These are phyloP conservation scores for Heterochromis multidens DNA, from an alignment of 2,113 vertebrate species.

Conservation along the genomic window DNA sequence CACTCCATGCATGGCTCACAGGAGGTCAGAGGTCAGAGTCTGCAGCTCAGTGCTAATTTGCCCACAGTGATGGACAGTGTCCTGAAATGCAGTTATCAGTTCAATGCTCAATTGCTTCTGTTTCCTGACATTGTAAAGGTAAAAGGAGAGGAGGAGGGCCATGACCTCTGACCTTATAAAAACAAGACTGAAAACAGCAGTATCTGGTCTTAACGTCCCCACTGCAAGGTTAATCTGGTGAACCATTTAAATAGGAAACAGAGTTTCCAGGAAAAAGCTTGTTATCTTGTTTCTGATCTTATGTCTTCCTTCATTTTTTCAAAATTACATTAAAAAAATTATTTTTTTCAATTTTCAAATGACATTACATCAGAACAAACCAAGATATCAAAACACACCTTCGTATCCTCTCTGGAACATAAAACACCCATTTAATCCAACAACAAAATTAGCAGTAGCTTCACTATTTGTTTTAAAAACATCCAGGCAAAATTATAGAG, in stretches of 20 bases:
- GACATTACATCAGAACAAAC: not conserved
- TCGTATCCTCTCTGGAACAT: not conserved
- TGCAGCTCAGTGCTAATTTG: not conserved
- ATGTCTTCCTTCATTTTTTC: not conserved
- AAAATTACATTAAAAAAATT: too few relatives aligned
- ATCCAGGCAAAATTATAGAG: not conserved
- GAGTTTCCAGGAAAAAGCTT: not conserved
- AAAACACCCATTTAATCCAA: not conserved
- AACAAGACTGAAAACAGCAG: not conserved
- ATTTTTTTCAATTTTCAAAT: not conserved
- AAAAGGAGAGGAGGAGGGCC: not conserved
- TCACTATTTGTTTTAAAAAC: not conserved
- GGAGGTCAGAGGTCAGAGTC: constrained; percentile 18
- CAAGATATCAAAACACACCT: not conserved
- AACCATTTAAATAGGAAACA: not conserved
- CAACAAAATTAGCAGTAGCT: not conserved
- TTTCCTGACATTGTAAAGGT: constrained; percentile 42
- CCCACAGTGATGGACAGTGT: not conserved
- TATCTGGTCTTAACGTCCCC: not conserved
- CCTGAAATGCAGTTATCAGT: not conserved
- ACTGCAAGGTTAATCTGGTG: not conserved
- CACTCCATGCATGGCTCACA: not conserved
- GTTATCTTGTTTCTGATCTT: not conserved
- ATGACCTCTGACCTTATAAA: constrained; percentile 9
- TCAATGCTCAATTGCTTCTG: not conserved